Conservation (phyloP, 2,888 invertebrate species). For the Trilocha varians region DNA sequence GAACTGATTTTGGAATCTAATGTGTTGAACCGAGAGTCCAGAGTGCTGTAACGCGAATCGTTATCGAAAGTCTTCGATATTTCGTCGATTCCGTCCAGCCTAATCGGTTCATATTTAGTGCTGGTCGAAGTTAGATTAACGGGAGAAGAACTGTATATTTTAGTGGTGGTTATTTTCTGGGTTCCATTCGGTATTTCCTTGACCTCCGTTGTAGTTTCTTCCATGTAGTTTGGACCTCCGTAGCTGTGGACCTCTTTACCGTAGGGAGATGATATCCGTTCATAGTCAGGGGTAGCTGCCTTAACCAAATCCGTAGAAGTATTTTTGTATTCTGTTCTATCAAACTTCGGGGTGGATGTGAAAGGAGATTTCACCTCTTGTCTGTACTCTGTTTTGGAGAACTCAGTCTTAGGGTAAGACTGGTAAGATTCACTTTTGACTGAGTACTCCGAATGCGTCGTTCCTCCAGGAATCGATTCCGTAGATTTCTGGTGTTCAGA, state of each 20-base stretch:
- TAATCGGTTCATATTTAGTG: conserved; percentile 62
- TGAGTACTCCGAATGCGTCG: conserved; percentile 53
- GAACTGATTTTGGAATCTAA: conserved; percentile 61
- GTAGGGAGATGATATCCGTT: conserved; percentile 57
- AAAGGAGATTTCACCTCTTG: conserved; percentile 57
- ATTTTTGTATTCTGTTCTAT: conserved; percentile 31
- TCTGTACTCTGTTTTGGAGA: conserved; percentile 40
- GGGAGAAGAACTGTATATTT: conserved; percentile 72
- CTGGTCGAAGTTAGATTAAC: conserved; percentile 65
- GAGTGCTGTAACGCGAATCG: conserved; percentile 60
- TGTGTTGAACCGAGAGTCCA: conserved; percentile 61
- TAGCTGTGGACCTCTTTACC: conserved; percentile 52
- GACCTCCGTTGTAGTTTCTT: conserved; percentile 67
- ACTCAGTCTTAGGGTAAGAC: conserved; percentile 54
- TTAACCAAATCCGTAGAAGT: conserved; percentile 49
- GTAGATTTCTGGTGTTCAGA: conserved; percentile 58
- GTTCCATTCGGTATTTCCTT: conserved; percentile 72
- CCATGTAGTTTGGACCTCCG: conserved; percentile 60
- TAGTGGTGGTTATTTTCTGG: conserved; percentile 71
- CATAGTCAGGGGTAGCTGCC: conserved; percentile 53
- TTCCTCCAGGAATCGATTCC: conserved; percentile 59
- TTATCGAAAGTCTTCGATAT: conserved; percentile 67
- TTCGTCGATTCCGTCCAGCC: conserved; percentile 67
- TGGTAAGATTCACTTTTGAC: conserved; percentile 59
- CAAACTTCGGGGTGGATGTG: conserved; percentile 55